Conservation (phyloP, 2,888 invertebrate species). For the Crocallis elinguaria region DNA sequence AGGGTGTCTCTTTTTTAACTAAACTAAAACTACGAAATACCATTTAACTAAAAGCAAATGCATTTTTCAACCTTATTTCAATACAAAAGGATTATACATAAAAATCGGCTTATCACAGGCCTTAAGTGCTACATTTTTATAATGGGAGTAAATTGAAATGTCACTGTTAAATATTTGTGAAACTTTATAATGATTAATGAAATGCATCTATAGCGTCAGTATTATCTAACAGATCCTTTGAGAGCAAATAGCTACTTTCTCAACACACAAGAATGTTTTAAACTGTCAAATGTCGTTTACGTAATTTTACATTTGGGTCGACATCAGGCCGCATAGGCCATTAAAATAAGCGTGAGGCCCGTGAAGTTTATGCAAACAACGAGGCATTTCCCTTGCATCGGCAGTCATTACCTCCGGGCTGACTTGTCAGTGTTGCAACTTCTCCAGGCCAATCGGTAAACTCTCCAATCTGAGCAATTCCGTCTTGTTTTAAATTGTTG, state of each 20-base stretch:
- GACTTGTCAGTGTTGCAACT: constrained; percentile 29
- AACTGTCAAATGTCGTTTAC: constrained; percentile 55
- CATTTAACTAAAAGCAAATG: too few species aligned
- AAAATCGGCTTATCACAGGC: too few species aligned
- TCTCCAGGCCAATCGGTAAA: constrained; percentile 2
- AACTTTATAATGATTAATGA: background rate
- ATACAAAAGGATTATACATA: too few species aligned
- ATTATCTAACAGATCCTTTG: background rate
- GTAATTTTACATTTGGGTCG: constrained; percentile 59
- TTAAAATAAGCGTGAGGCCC: constrained; percentile 70
- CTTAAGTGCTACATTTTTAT: too few species aligned
- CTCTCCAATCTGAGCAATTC: background rate
- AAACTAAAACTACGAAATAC: too few species aligned
- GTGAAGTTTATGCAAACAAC: constrained; percentile 70
- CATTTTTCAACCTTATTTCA: too few species aligned
- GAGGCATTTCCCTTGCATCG: constrained; percentile 64
- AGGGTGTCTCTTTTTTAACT: too few species aligned
- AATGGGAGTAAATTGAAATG: too few species aligned
- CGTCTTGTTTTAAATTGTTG: background rate
- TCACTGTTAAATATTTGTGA: background rate
- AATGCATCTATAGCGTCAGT: too few species aligned
- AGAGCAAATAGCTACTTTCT: background rate
- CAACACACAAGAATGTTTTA: background rate
- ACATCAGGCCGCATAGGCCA: constrained; percentile 43
- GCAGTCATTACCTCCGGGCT: constrained; percentile 64